These are phyloP conservation scores for Coregonus suidteri DNA, from an alignment of 2,797 vertebrate genomes.

Conservation along the genomic window DNA sequence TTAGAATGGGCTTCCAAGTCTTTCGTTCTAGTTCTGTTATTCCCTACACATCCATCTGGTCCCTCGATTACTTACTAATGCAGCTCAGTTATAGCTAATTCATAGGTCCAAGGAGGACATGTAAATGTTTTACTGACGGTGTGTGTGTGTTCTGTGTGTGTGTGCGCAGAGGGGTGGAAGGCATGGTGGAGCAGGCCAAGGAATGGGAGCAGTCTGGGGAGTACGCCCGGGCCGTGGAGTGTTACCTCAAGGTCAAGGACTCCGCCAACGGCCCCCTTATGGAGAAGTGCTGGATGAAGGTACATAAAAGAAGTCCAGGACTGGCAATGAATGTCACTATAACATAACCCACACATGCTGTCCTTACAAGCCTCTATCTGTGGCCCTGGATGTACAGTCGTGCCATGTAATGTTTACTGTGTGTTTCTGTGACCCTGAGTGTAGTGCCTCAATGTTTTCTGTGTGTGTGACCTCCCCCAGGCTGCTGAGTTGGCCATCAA, in stretches of 20 bases:
- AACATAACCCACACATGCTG: not conserved
- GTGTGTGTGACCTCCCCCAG: constrained; percentile 64
- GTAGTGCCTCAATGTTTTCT: not conserved
- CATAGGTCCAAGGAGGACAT: not conserved
- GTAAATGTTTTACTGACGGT: not conserved
- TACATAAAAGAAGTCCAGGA: constrained; percentile 49
- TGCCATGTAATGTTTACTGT: not conserved
- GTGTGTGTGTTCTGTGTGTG: constrained; percentile 19
- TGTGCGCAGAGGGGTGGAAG: constrained; percentile 77
- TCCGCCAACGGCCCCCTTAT: constrained; percentile 71
- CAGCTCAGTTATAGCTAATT: constrained; percentile 1
- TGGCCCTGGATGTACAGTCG: not conserved
- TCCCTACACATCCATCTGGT: not conserved
- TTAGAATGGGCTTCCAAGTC: not conserved
- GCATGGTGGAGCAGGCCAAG: constrained; percentile 83
- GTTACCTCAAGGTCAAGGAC: constrained; percentile 91
- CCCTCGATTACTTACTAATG: not conserved
- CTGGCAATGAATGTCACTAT: not conserved
- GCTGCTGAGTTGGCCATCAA: constrained; percentile 93
- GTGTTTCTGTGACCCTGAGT: not conserved
- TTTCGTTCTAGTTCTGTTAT: not conserved
- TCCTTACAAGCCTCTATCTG: not conserved
- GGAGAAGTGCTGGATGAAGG: constrained; percentile 96
- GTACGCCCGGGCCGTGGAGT: constrained; percentile 86
- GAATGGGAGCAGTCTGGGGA: constrained; percentile 93